Conservation (phyloP, 2,888 invertebrate genomes). For the Diaprepes abbreviatus region DNA sequence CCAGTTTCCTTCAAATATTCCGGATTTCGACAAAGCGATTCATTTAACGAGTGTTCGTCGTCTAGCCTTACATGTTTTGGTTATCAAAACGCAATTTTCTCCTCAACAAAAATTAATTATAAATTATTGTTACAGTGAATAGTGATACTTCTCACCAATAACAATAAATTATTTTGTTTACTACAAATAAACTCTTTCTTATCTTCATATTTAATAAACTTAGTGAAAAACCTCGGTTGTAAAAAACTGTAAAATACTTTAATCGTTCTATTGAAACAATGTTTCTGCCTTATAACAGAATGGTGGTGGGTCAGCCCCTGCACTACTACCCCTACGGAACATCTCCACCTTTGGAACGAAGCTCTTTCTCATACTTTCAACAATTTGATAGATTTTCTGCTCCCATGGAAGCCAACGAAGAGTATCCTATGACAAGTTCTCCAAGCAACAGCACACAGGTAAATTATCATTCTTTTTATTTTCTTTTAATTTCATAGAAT, state of each 20-base stretch:
- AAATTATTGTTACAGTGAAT: neutral
- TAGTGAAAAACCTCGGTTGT: neutral
- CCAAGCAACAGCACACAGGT: constrained; percentile 64
- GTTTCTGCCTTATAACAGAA: constrained; percentile 62
- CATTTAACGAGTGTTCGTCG: constrained; percentile 25
- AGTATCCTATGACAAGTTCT: constrained; percentile 61
- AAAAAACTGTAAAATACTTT: constrained; percentile 8
- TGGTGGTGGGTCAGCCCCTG: constrained; percentile 64
- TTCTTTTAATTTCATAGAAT: no score
- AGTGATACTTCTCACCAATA: neutral
- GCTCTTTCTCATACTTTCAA: constrained; percentile 53
- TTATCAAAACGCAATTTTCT: neutral
- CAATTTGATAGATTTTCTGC: constrained; percentile 51
- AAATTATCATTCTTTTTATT: no score
- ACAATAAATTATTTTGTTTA: neutral
- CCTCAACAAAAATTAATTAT: neutral
- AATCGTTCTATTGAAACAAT: constrained; percentile 47
- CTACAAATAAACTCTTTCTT: neutral
- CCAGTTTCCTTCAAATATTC: constrained; percentile 48
- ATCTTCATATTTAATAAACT: neutral
- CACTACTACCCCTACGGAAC: constrained; percentile 58
- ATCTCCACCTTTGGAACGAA: constrained; percentile 34
- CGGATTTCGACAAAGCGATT: constrained; percentile 42
- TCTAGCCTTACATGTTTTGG: neutral
- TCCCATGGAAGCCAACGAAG: constrained; percentile 59